Conservation (phyloP, 2,888 invertebrate genomes). For the Boloria euphrosyne region DNA sequence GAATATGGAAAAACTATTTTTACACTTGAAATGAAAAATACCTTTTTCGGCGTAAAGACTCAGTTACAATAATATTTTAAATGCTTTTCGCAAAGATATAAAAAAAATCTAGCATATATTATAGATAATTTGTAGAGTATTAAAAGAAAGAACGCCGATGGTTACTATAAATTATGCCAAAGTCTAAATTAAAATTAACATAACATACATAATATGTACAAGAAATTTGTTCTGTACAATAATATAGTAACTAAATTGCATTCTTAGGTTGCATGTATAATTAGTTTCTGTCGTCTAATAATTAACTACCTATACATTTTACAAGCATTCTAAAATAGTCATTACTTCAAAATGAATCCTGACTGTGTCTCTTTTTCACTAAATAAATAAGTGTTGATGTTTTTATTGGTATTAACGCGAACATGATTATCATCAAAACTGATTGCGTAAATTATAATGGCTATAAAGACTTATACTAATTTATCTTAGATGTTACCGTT, state of each 20-base stretch:
- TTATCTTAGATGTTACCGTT: constrained; percentile 56
- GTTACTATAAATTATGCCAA: too few species aligned
- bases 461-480: constrained; percentile 20
- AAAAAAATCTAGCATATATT: too few species aligned
- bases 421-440: constrained; percentile 1
- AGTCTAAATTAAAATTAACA: too few species aligned
- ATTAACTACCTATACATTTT: neutral
- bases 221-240: neutral
- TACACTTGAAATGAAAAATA: too few species aligned
- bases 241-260: neutral
- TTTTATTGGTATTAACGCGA: constrained; percentile 13
- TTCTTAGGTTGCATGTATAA: neutral
- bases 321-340: constrained; percentile 5
- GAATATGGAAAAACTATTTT: too few species aligned
- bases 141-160: too few species aligned
- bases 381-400: constrained; percentile 21
- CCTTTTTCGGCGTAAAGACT: too few species aligned
- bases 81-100: too few species aligned
- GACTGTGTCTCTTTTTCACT: constrained; percentile 12
- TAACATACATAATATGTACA: too few species aligned
- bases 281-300: constrained; percentile 2
- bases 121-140: too few species aligned
- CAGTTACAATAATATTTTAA: too few species aligned
- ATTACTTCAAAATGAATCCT: constrained; percentile 11
- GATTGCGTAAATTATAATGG: constrained; percentile 22